Conservation (phyloP, 2,888 invertebrate genomes). For the Pseudoips prasinana region DNA sequence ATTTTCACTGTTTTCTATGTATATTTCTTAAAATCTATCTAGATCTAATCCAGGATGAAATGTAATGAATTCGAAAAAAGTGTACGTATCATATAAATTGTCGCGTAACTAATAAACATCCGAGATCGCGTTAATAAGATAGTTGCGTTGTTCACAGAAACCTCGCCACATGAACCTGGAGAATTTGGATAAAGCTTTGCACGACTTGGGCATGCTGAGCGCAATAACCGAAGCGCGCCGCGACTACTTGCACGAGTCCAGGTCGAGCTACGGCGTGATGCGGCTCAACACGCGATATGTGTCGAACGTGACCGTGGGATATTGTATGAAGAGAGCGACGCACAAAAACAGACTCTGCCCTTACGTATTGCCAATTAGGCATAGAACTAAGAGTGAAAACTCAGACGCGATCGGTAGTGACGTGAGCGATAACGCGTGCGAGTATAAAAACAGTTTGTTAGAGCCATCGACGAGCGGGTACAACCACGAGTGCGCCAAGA, state of each 20-base stretch:
- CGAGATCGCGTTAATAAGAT: conserved; percentile 33
- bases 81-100: conserved; percentile 42
- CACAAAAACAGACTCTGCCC: conserved; percentile 83
- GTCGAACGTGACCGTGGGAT: conserved; percentile 84
- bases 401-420: conserved; percentile 75
- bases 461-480: conserved; percentile 70
- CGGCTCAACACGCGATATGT: conserved; percentile 83
- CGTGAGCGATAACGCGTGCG: conserved; percentile 53
- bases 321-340: conserved; percentile 78
- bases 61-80: conserved; percentile 64
- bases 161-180: conserved; percentile 74
- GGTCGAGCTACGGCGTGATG: conserved; percentile 71
- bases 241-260: conserved; percentile 80
- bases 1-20: conserved; percentile 64
- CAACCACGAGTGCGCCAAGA: conserved; percentile 48
- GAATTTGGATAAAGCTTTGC: conserved; percentile 82
- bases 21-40: conserved; percentile 50
- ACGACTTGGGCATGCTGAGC: conserved; percentile 84
- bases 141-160: conserved; percentile 66
- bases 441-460: conserved; percentile 56
- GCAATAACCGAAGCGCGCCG: conserved; percentile 81
- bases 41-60: conserved; percentile 61
- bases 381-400: conserved; percentile 84
- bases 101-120: conserved; percentile 12
- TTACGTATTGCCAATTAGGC: conserved; percentile 80